Evolutionary conservation across 2,113 vertebrate species (phyloP).

Genomic region (Colossoma macropomum): DNA sequence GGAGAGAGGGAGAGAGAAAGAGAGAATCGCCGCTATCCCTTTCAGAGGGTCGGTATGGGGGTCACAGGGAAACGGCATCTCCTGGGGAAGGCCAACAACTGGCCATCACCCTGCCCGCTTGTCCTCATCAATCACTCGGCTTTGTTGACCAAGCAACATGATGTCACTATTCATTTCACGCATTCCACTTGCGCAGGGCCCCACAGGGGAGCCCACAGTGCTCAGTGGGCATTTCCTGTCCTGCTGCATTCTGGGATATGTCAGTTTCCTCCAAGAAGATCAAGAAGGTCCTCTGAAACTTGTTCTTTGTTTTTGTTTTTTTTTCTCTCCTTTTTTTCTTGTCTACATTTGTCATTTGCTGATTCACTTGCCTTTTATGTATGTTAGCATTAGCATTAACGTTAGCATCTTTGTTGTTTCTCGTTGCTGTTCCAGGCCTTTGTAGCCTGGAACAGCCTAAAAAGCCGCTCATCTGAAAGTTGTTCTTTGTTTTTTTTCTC

Average conservation of each 20-base stretch:
- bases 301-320: slow-evolving; percentile 15
- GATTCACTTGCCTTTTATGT: too few species aligned
- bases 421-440: too few species aligned
- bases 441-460: too few species aligned
- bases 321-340: background rate
- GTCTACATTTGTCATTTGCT: too few species aligned
- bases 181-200: slow-evolving; percentile 76
- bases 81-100: slow-evolving; percentile 78
- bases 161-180: slow-evolving; percentile 88
- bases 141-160: slow-evolving; percentile 88
- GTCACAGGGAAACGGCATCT: slow-evolving; percentile 74
- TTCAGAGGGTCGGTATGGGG: slow-evolving; percentile 70
- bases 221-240: slow-evolving; percentile 78
- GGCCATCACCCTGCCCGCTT: slow-evolving; percentile 81
- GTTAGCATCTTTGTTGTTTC: too few species aligned
- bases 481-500: too few species aligned
- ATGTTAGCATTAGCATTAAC: too few species aligned
- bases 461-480: too few species aligned
- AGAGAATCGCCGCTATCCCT: slow-evolving; percentile 69
- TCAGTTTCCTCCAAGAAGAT: slow-evolving; percentile 73
- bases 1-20: slow-evolving; percentile 66
- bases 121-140: slow-evolving; percentile 84
- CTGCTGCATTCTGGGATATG: slow-evolving; percentile 75
- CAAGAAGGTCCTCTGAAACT: slow-evolving; percentile 70
- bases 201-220: slow-evolving; percentile 75